Evolutionary conservation across 2,888 invertebrate genomes (phyloP), one percentile per base, ranked within the genome.

Genomic region (Metallyticus violacea): DNA sequence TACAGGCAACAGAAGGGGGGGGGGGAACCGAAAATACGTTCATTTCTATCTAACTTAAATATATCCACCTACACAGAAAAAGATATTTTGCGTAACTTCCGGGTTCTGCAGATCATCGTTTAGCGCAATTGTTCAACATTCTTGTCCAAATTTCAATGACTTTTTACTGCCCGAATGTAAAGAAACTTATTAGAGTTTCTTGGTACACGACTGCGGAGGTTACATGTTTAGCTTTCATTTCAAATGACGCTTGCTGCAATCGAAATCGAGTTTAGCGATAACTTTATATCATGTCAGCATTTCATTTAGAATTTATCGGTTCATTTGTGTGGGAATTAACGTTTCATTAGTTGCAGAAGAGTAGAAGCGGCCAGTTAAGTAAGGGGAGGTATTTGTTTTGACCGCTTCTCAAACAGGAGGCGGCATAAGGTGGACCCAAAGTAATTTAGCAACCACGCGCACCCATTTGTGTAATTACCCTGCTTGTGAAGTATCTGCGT

Each of bases 401-500:
- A 62, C 40, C 40, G 40, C 40, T 62, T 62, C 40, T 62, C 40
- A 62, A 62, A 62, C 15, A 62, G 40, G 15, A 62, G 15, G 40
- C 15, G 40, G 40, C 40, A 22, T 62, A 62, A 62, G 40, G 40
- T 62, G 40, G 40, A 62, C 40, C 40, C 82, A 22, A 82, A 76
- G 82, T 76, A 62, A 76, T 76, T 82, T 76, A 82, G 77, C 83
- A 28, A 26, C 83, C 26, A n/a, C 29, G 7, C 26, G n/a, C 40
- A 30, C 77, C 77, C 83, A 83, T 83, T 77, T 77, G 83, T 83
- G 28, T 77, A 83, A 83, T 83, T 83, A 83, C 77, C 83, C 25
- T 83, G 77, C 83, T 83, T 83, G 83, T 77, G 83, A 83, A 62
- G 28, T 83, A 82, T 40, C 29, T 81, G 30, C 76, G 40, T 62